Conservation (phyloP, 2,888 invertebrate species). For the Rotaria sp. region DNA sequence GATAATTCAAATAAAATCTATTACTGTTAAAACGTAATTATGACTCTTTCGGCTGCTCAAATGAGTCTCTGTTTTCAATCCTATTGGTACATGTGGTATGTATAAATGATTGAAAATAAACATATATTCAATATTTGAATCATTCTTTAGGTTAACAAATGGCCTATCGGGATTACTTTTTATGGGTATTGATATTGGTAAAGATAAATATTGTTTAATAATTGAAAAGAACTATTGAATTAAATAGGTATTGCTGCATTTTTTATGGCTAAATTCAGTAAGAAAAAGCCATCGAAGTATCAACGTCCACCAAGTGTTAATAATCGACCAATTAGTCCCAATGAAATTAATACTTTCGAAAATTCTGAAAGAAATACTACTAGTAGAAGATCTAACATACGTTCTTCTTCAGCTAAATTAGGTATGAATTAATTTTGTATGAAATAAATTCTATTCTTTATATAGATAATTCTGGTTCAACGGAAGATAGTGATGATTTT, state of each 20-base stretch:
- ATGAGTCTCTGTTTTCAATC: not conserved
- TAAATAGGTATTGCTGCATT: not conserved
- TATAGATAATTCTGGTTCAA: not conserved
- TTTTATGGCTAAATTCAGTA: not conserved
- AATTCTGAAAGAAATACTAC: not conserved
- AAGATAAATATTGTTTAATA: not conserved
- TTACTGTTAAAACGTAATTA: not conserved
- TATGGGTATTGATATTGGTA: conserved; percentile 8
- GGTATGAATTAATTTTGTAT: not conserved
- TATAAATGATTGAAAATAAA: not conserved
- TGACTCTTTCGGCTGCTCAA: not conserved
- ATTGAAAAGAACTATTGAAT: too few species aligned
- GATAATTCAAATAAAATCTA: not conserved
- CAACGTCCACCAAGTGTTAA: not conserved
- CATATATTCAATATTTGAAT: not conserved
- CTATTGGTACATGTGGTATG: conserved; percentile 26
- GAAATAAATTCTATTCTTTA: too few species aligned
- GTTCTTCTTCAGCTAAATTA: not conserved
- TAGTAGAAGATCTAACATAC: not conserved
- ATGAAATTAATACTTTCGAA: not conserved
- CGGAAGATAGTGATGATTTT: not conserved
- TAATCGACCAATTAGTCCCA: not conserved
- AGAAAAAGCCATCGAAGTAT: not conserved
- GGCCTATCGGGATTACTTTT: not conserved
- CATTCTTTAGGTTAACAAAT: not conserved